A percentile compares a stretch with the other conserved stretches of the same genome.
These are phyloP conservation scores for Pocillopora verrucosa DNA, from an alignment of 64 coral and sea anemone species.

Conservation along the genomic window DNA sequence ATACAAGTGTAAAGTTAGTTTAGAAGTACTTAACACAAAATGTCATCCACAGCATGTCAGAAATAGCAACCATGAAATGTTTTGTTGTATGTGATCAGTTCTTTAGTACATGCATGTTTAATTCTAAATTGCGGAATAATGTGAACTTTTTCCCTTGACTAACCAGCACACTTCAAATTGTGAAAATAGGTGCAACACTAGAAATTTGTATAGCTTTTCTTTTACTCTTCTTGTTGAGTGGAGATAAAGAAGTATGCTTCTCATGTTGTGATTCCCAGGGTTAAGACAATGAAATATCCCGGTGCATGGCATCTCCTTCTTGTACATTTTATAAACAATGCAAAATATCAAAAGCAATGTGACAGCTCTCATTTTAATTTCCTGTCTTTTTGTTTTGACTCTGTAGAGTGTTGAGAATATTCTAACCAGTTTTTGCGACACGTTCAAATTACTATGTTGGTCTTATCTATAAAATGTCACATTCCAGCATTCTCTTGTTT, in stretches of 20 bases:
- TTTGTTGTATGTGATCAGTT: not conserved
- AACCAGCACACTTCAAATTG: not conserved
- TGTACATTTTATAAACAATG: not conserved
- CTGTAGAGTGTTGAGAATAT: not conserved
- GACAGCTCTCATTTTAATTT: conserved; percentile 12
- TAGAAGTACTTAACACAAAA: not conserved
- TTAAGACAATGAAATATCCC: not conserved
- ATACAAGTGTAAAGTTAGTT: not conserved
- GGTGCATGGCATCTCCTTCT: not conserved
- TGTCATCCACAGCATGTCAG: not conserved
- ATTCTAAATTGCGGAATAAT: not conserved
- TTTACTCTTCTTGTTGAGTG: not conserved
- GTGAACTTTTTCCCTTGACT: not conserved
- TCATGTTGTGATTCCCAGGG: not conserved
- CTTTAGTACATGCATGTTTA: not conserved
- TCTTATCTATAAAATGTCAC: not conserved
- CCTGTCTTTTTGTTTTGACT: conserved; percentile 2
- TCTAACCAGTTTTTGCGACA: not conserved
- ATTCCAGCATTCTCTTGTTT: not conserved
- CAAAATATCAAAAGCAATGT: not conserved
- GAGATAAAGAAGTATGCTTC: not conserved
- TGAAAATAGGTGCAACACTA: not conserved
- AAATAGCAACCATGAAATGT: not conserved
- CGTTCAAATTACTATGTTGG: not conserved
- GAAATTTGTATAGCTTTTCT: not conserved